Evolutionary conservation across 1,140 invertebrate genomes (phyloP).

Genomic region (Atta cephalotes): DNA sequence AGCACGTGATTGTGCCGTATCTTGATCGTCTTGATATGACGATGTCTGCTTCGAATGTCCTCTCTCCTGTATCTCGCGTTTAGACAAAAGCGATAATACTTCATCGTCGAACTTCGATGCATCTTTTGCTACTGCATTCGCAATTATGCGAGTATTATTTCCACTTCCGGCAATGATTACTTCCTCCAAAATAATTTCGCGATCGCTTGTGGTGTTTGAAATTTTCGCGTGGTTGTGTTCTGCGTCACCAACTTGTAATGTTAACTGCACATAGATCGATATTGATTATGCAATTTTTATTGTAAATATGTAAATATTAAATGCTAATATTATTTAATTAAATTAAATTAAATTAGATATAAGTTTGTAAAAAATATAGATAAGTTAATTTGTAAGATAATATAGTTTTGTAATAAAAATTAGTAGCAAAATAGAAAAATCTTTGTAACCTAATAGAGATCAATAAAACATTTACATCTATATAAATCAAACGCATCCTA

Average conservation of each 20-base stretch:
- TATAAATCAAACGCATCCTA: not conserved
- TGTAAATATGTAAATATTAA: not conserved
- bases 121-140: not conserved
- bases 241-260: slow-evolving; percentile 25
- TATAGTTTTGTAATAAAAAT: too few species aligned
- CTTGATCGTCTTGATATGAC: slow-evolving; percentile 63
- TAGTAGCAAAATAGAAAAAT: too few species aligned
- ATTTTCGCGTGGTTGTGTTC: not conserved
- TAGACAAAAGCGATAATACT: slow-evolving; percentile 9
- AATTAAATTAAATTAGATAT: not conserved
- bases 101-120: not conserved
- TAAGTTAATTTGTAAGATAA: too few species aligned
- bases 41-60: too few species aligned
- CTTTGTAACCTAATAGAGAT: too few species aligned
- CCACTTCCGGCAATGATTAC: slow-evolving; percentile 31
- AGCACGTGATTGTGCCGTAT: slow-evolving; percentile 54
- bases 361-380: too few species aligned
- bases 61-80: not conserved
- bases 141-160: not conserved
- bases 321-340: not conserved
- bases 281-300: slow-evolving; percentile 1
- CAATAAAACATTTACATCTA: too few species aligned
- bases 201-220: not conserved
- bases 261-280: slow-evolving; percentile 35
- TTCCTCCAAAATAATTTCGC: slow-evolving; percentile 39